Conservation (phyloP, 2,888 invertebrate genomes). For the Agriopis marginaria region DNA sequence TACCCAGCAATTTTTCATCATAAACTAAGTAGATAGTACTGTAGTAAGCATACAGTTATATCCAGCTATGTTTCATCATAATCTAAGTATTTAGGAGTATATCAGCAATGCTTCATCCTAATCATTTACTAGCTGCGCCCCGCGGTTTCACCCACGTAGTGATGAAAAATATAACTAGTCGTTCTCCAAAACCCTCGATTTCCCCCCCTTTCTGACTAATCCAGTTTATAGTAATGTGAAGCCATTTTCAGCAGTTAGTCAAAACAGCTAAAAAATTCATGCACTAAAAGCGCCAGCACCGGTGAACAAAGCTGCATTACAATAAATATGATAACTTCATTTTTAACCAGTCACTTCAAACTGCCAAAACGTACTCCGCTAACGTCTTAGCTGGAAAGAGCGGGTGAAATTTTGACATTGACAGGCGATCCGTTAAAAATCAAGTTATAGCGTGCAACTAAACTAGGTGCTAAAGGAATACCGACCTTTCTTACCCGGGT, state of each 20-base stretch:
- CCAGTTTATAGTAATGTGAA: not conserved
- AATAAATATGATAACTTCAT: slow-evolving; percentile 36
- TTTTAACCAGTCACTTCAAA: not conserved
- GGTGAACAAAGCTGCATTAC: slow-evolving; percentile 55
- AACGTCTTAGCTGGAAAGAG: not conserved
- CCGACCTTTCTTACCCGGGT: slow-evolving; percentile 97
- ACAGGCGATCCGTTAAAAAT: not conserved
- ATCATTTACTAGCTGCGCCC: no score
- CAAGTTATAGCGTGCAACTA: slow-evolving; percentile 63
- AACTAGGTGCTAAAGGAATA: slow-evolving; percentile 75
- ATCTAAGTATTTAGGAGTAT: no score
- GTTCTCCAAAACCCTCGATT: no score
- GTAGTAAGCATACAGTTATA: no score
- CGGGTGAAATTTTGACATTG: not conserved
- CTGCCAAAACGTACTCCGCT: not conserved
- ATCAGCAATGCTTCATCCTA: no score
- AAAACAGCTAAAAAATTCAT: slow-evolving; percentile 15
- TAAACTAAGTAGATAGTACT: no score
- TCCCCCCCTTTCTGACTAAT: not conserved
- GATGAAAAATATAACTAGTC: not conserved
- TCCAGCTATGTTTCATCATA: no score
- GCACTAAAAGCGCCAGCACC: slow-evolving; percentile 40
- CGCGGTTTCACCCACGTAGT: no score
- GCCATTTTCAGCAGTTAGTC: slow-evolving; percentile 5
- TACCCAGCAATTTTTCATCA: no score